Evolutionary conservation across 2,888 invertebrate species (phyloP).

Genomic region (Phaedon cochleariae): DNA sequence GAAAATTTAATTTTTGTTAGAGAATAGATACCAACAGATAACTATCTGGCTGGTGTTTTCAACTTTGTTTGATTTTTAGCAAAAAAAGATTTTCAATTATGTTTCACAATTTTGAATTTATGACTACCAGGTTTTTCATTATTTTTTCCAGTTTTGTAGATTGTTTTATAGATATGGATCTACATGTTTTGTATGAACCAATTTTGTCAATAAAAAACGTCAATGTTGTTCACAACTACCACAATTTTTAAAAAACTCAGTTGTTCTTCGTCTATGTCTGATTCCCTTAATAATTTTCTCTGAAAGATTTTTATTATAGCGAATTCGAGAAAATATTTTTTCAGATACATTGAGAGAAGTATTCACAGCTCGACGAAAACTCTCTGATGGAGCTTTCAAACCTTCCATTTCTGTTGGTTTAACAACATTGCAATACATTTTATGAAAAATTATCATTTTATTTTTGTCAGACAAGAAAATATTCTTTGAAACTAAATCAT

Average conservation of each 20-base stretch:
- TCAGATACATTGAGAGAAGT: not conserved
- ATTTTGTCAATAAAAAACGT: not conserved
- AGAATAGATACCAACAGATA: too few species aligned
- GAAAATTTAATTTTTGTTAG: too few species aligned
- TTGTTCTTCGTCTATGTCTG: not conserved
- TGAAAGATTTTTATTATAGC: not conserved
- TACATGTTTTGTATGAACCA: not conserved
- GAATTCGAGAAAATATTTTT: not conserved
- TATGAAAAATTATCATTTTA: not conserved
- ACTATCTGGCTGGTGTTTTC: too few species aligned
- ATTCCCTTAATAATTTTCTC: not conserved
- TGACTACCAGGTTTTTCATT: too few species aligned
- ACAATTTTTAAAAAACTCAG: not conserved
- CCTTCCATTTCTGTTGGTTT: too few species aligned
- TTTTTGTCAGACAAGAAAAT: not conserved
- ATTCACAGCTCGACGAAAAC: not conserved
- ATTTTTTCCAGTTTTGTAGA: too few species aligned
- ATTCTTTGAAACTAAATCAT: not conserved
- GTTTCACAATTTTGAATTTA: too few species aligned
- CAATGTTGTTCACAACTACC: not conserved
- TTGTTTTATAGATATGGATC: not conserved
- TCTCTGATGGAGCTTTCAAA: not conserved
- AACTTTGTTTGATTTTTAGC: too few species aligned
- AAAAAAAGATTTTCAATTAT: too few species aligned
- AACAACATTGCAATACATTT: not conserved